Conservation (phyloP, 2,888 invertebrate species). For the Blastobasis lacticolella region DNA sequence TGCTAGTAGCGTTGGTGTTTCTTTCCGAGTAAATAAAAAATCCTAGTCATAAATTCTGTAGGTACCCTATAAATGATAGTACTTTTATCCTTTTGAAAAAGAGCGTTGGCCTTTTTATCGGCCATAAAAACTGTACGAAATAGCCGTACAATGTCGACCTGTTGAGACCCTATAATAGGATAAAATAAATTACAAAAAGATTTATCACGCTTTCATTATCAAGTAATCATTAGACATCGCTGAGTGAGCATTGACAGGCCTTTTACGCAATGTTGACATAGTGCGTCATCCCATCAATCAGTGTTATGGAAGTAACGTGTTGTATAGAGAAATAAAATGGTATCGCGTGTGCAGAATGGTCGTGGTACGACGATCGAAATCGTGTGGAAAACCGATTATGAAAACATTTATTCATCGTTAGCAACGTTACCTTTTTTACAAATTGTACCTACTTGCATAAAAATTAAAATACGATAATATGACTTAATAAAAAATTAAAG, state of each 20-base stretch:
- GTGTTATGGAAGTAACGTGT: conserved; percentile 6
- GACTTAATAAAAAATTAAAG: no score
- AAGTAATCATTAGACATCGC: no score
- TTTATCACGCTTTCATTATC: not conserved
- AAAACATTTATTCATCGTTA: conserved; percentile 10
- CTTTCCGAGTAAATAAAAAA: not conserved
- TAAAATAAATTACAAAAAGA: conserved; percentile 1
- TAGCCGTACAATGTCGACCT: not conserved
- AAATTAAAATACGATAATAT: no score
- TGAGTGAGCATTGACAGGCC: not conserved
- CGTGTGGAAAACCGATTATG: conserved; percentile 20
- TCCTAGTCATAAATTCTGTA: not conserved
- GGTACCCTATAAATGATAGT: not conserved
- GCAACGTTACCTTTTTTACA: not conserved
- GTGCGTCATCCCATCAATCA: conserved; percentile 10
- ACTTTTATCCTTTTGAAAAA: not conserved
- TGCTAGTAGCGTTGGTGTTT: not conserved
- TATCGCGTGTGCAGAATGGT: conserved; percentile 32
- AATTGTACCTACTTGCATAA: not conserved
- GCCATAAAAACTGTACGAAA: conserved; percentile 1
- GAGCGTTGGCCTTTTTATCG: conserved; percentile 3
- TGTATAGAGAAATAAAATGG: conserved; percentile 19
- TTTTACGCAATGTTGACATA: not conserved
- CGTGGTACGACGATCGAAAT: conserved; percentile 22
- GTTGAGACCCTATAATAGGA: not conserved